Evolutionary conservation across 2,888 invertebrate genomes (phyloP).

Genomic region (Drosophila lutescens): DNA sequence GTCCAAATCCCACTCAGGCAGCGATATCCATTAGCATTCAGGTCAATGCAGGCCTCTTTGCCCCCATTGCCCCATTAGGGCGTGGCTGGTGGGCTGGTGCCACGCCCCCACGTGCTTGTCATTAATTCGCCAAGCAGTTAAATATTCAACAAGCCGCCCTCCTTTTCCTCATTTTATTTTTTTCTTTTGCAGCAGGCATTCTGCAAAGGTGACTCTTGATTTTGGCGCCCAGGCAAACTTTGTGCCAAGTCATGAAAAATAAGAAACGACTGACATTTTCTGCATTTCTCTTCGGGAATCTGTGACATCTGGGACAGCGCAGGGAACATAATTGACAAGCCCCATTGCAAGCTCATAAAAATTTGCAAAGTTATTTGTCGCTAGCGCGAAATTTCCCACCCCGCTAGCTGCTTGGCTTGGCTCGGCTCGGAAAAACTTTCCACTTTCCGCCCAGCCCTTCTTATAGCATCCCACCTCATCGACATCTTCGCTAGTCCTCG

Average conservation of each 20-base stretch:
- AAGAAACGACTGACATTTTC: slow-evolving; percentile 22
- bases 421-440: slow-evolving; percentile 40
- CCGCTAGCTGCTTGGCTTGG: neutral
- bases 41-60: slow-evolving; percentile 35
- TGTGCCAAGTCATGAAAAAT: slow-evolving; percentile 29
- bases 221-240: slow-evolving; percentile 25
- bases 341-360: slow-evolving; percentile 55
- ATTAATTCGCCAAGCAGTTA: slow-evolving; percentile 42
- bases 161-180: neutral
- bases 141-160: slow-evolving; percentile 20
- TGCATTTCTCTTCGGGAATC: slow-evolving; percentile 14
- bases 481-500: slow-evolving; percentile 10
- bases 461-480: slow-evolving; percentile 5
- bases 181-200: neutral
- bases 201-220: slow-evolving; percentile 39
- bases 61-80: slow-evolving; percentile 24
- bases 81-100: slow-evolving; percentile 5
- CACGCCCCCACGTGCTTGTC: slow-evolving; percentile 30
- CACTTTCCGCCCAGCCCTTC: neutral
- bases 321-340: slow-evolving; percentile 61
- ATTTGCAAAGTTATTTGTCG: slow-evolving; percentile 63
- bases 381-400: slow-evolving; percentile 40
- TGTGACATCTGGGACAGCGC: slow-evolving; percentile 27
- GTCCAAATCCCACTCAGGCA: slow-evolving; percentile 29
- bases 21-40: slow-evolving; percentile 43